These are phyloP conservation scores for Heterochromis multidens DNA, from an alignment of 2,113 vertebrate species.

Conservation along the genomic window DNA sequence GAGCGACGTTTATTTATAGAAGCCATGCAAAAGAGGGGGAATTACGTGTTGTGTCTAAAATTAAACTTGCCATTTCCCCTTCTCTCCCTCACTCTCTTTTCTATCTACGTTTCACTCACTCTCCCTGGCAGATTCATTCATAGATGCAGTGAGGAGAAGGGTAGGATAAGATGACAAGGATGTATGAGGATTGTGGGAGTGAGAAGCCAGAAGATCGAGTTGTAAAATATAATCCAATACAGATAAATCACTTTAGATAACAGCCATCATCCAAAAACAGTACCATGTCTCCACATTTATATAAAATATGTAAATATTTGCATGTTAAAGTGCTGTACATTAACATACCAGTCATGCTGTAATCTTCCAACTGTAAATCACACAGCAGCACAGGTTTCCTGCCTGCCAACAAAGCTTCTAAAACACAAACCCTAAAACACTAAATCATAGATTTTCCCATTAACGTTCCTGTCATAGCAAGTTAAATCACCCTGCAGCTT, in stretches of 20 bases:
- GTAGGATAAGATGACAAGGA: conserved; percentile 8
- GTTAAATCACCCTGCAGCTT: conserved; percentile 21
- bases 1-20: conserved; percentile 59
- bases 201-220: not conserved
- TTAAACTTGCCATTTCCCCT: conserved; percentile 36
- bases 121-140: conserved; percentile 45
- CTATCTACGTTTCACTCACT: not conserved
- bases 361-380: not conserved
- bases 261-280: not conserved
- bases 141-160: conserved; percentile 23
- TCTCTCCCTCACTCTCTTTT: not conserved
- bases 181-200: not conserved
- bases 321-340: not conserved
- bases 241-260: not conserved
- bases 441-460: conserved; percentile 30
- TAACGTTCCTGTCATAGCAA: conserved; percentile 23
- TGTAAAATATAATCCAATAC: not conserved
- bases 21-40: conserved; percentile 22
- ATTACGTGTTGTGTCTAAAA: conserved; percentile 58
- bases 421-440: not conserved
- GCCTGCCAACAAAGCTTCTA: not conserved
- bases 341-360: not conserved
- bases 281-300: not conserved
- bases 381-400: not conserved
- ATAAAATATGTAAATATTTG: not conserved